These are phyloP conservation scores for Dromococcyx pavoninus DNA, from an alignment of 2,797 vertebrate species.

Conservation along the genomic window DNA sequence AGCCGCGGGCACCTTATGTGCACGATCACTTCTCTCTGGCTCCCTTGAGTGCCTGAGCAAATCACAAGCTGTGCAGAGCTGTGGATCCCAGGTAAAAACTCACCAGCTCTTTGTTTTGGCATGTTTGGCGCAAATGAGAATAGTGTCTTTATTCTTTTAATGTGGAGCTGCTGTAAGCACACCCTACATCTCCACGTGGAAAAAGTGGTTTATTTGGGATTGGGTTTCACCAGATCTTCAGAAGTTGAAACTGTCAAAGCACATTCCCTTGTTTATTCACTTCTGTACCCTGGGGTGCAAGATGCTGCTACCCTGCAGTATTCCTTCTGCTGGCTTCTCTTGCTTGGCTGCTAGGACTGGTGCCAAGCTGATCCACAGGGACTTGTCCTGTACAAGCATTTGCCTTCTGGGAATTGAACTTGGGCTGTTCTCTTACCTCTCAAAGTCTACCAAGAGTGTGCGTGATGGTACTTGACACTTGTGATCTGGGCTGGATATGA, in stretches of 20 bases:
- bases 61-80: background rate
- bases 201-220: background rate
- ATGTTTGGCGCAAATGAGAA: background rate
- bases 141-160: background rate
- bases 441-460: background rate
- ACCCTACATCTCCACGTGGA: background rate
- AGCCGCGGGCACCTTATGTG: background rate
- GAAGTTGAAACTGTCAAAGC: background rate
- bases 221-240: background rate
- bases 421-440: fast-evolving
- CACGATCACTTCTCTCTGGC: background rate
- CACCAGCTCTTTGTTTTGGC: background rate
- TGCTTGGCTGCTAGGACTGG: background rate
- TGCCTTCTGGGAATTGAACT: background rate
- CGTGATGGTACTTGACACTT: background rate
- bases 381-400: background rate
- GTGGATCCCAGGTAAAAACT: background rate
- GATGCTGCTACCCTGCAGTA: background rate
- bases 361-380: background rate
- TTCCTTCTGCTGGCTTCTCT: background rate
- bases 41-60: background rate
- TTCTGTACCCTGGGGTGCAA: background rate
- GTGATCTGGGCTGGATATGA: background rate
- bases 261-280: background rate
- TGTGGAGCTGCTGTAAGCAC: background rate